These are phyloP conservation scores for Gastrophryne carolinensis DNA, from an alignment of 2,797 vertebrate species.

Conservation along the genomic window DNA sequence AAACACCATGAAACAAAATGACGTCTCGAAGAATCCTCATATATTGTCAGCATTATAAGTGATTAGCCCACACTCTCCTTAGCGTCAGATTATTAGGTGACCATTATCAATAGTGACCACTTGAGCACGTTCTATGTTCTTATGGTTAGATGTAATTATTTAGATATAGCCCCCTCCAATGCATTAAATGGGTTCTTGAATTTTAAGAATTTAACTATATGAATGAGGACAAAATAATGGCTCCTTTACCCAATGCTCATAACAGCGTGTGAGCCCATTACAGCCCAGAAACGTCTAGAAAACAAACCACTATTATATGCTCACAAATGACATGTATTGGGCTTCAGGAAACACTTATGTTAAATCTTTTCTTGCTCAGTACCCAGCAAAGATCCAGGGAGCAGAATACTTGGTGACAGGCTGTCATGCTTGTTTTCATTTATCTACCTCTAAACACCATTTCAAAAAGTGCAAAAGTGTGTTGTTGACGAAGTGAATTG, in stretches of 20 bases:
- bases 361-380: constrained; percentile 61
- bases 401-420: constrained; percentile 77
- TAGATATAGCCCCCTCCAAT: not conserved
- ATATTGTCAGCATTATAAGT: not conserved
- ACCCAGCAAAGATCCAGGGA: constrained; percentile 67
- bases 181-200: not conserved
- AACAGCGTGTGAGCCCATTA: constrained; percentile 64
- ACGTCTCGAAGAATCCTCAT: not conserved
- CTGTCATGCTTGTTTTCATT: constrained; percentile 86
- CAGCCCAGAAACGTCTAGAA: constrained; percentile 62
- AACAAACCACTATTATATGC: constrained; percentile 69
- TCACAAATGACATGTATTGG: constrained; percentile 68
- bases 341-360: constrained; percentile 66
- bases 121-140: not conserved
- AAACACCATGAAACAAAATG: constrained; percentile 17
- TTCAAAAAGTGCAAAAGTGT: constrained; percentile 98
- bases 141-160: not conserved
- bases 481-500: constrained; percentile 90
- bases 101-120: not conserved
- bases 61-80: not conserved
- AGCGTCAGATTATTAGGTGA: not conserved
- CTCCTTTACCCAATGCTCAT: constrained; percentile 51
- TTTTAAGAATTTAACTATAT: not conserved
- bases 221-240: constrained; percentile 5
- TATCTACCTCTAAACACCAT: constrained; percentile 87